Conservation (phyloP, 92 coral and sea anemone genomes). For the Parazoanthus swiftii region DNA sequence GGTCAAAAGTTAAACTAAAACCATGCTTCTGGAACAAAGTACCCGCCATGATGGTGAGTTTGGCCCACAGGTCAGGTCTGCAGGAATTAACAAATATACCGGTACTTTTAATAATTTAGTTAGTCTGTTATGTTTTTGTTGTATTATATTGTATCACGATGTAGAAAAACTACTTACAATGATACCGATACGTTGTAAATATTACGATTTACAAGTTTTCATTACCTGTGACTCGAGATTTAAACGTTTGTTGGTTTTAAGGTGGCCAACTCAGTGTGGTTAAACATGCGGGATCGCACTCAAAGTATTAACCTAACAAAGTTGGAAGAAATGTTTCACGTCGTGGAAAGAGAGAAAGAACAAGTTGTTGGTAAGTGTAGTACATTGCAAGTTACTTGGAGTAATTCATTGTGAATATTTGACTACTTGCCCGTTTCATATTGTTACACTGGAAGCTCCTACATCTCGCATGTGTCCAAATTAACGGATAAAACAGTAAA, state of each 20-base stretch:
- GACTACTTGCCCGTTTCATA: too few relatives aligned
- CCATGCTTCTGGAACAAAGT: conserved; percentile 97
- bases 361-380: conserved; percentile 53
- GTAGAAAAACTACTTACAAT: too few relatives aligned
- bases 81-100: too few relatives aligned
- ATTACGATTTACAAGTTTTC: too few relatives aligned
- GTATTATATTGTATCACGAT: too few relatives aligned
- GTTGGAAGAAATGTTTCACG: conserved; percentile 86
- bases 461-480: too few relatives aligned
- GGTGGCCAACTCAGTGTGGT: conserved; percentile 90
- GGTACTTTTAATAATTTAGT: too few relatives aligned
- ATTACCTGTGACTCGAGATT: not conserved
- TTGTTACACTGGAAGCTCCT: too few relatives aligned
- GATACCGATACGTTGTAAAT: too few relatives aligned
- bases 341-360: conserved; percentile 80
- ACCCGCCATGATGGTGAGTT: conserved; percentile 82
- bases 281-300: conserved; percentile 70
- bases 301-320: conserved; percentile 71
- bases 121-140: too few relatives aligned
- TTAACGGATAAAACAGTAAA: too few relatives aligned
- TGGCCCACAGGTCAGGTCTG: too few relatives aligned
- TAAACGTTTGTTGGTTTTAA: not conserved
- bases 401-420: not conserved
- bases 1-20: conserved; percentile 78
- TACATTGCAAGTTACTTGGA: not conserved